Evolutionary conservation across 2,888 invertebrate species (phyloP).

Genomic region (Mimachlamys varia): DNA sequence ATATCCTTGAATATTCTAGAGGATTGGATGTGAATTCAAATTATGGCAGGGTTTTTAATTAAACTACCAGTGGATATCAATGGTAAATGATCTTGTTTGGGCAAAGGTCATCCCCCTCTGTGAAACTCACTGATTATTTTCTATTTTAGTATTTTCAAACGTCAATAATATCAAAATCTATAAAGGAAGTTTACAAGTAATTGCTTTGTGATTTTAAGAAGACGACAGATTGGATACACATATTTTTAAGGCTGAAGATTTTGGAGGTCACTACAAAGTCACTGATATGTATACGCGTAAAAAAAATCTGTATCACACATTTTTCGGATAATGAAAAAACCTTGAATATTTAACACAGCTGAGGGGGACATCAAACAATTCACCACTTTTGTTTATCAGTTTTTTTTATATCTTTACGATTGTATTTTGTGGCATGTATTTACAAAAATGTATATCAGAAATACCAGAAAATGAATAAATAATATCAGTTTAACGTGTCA

Average conservation of each 20-base stretch:
- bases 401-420: too few species aligned
- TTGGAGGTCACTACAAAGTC: slow-evolving; percentile 12
- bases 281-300: neutral
- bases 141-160: neutral
- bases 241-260: neutral
- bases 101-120: neutral
- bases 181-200: slow-evolving; percentile 14
- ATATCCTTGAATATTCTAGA: neutral
- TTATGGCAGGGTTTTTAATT: slow-evolving; percentile 29
- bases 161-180: neutral
- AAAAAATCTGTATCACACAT: too few species aligned
- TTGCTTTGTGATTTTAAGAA: neutral
- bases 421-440: too few species aligned
- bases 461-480: too few species aligned
- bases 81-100: neutral
- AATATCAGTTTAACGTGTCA: too few species aligned
- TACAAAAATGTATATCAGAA: too few species aligned
- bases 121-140: neutral
- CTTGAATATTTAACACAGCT: too few species aligned
- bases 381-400: too few species aligned
- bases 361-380: too few species aligned
- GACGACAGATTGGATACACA: neutral
- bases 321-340: too few species aligned
- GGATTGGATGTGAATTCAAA: neutral
- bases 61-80: neutral